Evolutionary conservation across 53 echinoderm and acorn worm species (phyloP).

Genomic region (Actinopyga echinites): DNA sequence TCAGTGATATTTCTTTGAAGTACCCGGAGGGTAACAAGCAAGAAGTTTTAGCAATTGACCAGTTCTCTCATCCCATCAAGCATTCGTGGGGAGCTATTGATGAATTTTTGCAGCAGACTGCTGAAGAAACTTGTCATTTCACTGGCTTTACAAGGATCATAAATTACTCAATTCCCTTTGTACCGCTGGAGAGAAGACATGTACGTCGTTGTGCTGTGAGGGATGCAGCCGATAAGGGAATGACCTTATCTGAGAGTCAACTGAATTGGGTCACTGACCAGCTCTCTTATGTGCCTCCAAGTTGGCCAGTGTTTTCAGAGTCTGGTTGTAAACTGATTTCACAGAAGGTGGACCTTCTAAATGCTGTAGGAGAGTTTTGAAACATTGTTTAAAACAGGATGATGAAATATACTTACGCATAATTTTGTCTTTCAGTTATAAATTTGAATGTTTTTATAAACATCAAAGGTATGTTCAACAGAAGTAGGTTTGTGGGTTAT

Average conservation of each 20-base stretch:
- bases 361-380: neutral
- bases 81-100: neutral
- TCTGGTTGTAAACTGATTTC: conserved; percentile 88
- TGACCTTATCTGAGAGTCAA: conserved; percentile 48
- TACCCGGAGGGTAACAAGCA: conserved; percentile 38
- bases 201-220: conserved; percentile 63
- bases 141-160: conserved; percentile 40
- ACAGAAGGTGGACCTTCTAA: conserved; percentile 71
- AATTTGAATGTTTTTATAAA: no score
- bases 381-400: neutral
- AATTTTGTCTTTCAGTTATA: no score
- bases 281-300: conserved; percentile 58
- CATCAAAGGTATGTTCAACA: no score
- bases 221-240: conserved; percentile 40
- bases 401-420: no score
- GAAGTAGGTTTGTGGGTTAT: no score
- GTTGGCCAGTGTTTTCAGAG: conserved; percentile 64
- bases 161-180: conserved; percentile 65
- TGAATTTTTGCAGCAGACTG: neutral
- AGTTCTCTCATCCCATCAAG: neutral
- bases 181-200: conserved; percentile 74
- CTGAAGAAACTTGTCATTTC: conserved; percentile 22
- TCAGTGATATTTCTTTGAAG: neutral
- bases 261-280: conserved; percentile 84
- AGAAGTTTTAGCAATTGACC: neutral